Conservation (phyloP, 2,797 vertebrate species). For the Thunnus albacares region DNA sequence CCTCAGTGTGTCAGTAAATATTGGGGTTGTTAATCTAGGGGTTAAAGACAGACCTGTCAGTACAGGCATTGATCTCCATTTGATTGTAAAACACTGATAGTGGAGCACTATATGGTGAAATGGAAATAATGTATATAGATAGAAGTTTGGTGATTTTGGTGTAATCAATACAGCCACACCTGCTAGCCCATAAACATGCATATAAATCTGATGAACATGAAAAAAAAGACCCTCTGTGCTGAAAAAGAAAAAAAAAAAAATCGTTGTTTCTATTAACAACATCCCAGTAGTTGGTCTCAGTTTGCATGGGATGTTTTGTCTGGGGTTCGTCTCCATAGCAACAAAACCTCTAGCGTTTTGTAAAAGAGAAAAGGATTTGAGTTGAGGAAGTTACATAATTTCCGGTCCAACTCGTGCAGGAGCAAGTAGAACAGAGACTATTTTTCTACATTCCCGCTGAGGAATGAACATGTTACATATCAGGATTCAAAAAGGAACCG, state of each 20-base stretch:
- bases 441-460: conserved; percentile 50
- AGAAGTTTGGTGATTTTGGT: background rate
- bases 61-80: conserved; percentile 27
- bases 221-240: background rate
- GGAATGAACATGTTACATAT: conserved; percentile 56
- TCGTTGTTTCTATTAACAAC: conserved; percentile 29
- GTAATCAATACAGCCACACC: background rate
- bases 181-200: background rate
- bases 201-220: background rate
- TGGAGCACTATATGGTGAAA: background rate
- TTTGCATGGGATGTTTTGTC: conserved; percentile 59
- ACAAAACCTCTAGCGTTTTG: conserved; percentile 69
- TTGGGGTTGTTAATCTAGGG: conserved; percentile 5
- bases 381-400: conserved; percentile 70
- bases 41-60: conserved; percentile 32
- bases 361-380: conserved; percentile 59
- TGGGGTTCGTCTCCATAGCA: conserved; percentile 67
- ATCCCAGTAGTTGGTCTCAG: conserved; percentile 52
- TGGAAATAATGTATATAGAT: background rate
- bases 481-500: conserved; percentile 52
- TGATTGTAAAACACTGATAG: conserved; percentile 1
- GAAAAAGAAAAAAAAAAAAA: conserved; percentile 4
- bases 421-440: conserved; percentile 52
- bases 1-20: background rate
- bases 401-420: conserved; percentile 49